Conservation (phyloP, 2,888 invertebrate genomes). For the Tromatobia lineatoria region DNA sequence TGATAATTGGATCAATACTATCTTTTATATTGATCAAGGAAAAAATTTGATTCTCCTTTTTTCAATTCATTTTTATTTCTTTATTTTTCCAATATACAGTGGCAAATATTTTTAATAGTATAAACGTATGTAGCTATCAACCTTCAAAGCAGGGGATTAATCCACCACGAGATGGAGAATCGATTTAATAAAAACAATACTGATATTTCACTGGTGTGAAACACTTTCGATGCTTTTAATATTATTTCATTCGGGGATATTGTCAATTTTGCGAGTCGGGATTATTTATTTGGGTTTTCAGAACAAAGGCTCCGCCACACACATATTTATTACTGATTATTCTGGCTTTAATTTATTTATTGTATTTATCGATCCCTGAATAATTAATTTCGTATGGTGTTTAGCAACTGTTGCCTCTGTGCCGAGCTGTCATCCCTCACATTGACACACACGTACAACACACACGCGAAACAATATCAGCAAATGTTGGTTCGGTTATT, state of each 20-base stretch:
- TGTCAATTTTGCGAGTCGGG: not conserved
- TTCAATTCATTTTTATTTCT: too few relatives aligned
- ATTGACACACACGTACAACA: not conserved
- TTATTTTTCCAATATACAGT: too few relatives aligned
- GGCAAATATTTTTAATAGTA: too few relatives aligned
- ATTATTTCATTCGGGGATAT: not conserved
- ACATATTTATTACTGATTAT: slow-evolving; percentile 8
- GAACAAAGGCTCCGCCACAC: not conserved
- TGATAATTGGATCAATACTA: too few relatives aligned
- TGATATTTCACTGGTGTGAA: too few relatives aligned
- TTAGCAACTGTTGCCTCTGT: not conserved
- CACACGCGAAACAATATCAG: not conserved
- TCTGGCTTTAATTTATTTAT: slow-evolving; percentile 9
- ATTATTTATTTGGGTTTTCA: not conserved
- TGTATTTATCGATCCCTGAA: slow-evolving; percentile 5
- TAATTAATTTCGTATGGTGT: slow-evolving; percentile 1
- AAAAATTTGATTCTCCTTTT: too few relatives aligned
- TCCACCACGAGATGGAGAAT: too few relatives aligned
- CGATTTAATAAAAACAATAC: too few relatives aligned
- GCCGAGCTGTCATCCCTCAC: not conserved
- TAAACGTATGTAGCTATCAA: too few relatives aligned
- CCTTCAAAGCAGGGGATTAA: too few relatives aligned
- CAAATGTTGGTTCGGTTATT: not conserved
- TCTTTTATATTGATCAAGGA: too few relatives aligned
- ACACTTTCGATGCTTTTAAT: not conserved